Evolutionary conservation across 53 echinoderm and acorn worm species (phyloP), one percentile per base, ranked within the genome.

Genomic region (Hippasteria phrygiana): DNA sequence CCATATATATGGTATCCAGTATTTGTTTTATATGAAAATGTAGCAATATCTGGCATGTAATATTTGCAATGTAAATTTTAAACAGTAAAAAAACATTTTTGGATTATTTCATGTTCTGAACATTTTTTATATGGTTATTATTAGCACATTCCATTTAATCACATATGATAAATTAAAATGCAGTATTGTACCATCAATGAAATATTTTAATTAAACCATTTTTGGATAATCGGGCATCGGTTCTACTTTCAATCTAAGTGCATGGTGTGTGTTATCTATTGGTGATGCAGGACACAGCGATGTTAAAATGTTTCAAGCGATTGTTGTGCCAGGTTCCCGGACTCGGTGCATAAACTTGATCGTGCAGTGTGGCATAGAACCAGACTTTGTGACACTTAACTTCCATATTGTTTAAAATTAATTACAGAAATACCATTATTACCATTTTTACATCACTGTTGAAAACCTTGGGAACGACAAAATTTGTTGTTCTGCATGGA

Each of bases 161-260:
- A 43, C 54, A 48, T 83, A 41, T 69, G 5, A 62, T 80, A 70
- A 50, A 69, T 51, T 46, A 11, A 43, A 83, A 69, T 51, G 34
- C 85, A 85, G 53, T 85, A 85, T 85, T 69, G 35, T 64, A 85
- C 85, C 85, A 71, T 48, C n/a, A 28, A 69, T 85, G 85, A 85
- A 85, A 85, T 71, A 71, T 85, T 33, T 85, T 47, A 46, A 70
- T 69, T 81, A 55, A 81, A 76, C 16, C 59, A 24, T 59, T n/a
- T 8, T 24, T 26, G 17, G 33, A 51, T 48, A 47, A 76, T 3
- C 20, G 6, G 34, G 33, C 51, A 17, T 51, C n/a, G 33, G 28
- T 76, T 32, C 17, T 43, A 42, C 43, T 34, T 32, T 17, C 24
- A 34, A 34, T 31, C 17, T 16, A 67, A 67, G 27, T 67, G 69